Conservation (phyloP, 2,113 vertebrate genomes). For the Triplophysa tibetana region DNA sequence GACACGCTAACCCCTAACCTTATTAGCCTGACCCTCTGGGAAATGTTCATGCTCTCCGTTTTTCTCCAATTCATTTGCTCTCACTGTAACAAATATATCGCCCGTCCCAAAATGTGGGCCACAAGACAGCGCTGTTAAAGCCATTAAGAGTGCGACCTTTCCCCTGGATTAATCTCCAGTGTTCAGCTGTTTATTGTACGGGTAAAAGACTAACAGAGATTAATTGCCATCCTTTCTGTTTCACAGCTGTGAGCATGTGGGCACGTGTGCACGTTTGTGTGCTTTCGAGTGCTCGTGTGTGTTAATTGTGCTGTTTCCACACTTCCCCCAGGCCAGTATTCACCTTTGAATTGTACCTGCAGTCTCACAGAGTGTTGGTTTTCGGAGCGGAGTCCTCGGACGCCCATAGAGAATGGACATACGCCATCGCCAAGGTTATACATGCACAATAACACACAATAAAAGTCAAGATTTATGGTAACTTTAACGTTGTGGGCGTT, state of each 20-base stretch:
- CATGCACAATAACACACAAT: constrained; percentile 19
- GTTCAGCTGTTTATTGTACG: constrained; percentile 39
- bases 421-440: constrained; percentile 87
- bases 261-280: constrained; percentile 24
- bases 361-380: constrained; percentile 83
- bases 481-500: neutral
- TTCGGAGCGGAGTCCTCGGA: constrained; percentile 86
- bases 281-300: constrained; percentile 21
- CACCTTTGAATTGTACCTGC: constrained; percentile 90
- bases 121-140: constrained; percentile 46
- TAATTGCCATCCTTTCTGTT: constrained; percentile 65
- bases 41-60: neutral
- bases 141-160: constrained; percentile 67
- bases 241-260: constrained; percentile 35
- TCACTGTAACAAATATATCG: constrained; percentile 24
- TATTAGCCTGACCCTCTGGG: constrained; percentile 8
- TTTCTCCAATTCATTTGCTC: neutral
- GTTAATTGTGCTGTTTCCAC: constrained; percentile 45
- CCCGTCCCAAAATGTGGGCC: constrained; percentile 13
- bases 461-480: constrained; percentile 46
- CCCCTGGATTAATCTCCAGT: constrained; percentile 50
- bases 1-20: constrained; percentile 11
- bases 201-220: constrained; percentile 66
- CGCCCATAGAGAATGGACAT: constrained; percentile 87
- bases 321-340: constrained; percentile 82